Evolutionary conservation across 2,113 vertebrate genomes (phyloP), one percentile per base, ranked within the genome.

Genomic region (Nothoprocta perdicaria): DNA sequence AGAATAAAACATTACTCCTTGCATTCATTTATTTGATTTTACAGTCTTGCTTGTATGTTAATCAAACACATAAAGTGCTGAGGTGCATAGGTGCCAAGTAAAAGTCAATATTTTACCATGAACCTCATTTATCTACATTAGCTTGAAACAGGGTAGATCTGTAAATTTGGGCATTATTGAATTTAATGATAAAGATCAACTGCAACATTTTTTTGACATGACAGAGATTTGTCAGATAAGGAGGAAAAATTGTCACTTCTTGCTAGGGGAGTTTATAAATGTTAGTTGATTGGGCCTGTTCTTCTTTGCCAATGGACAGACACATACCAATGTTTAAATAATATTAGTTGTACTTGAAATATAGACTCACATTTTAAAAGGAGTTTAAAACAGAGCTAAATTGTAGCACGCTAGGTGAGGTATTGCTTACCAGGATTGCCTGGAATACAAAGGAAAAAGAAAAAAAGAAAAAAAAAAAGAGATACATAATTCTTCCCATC

Each of bases 101-200:
- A 95, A 94, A 96, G 95, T 97, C 97, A 96, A 95, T 97, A 98
- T 96, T 93, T 95, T 92, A 95, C 84, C 26, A 33, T 89, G 89
- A 90, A 75, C 65, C 89, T 97, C 96, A 97, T 98, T 97, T 96
- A 95, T 97, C 97, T 96, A 81, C 93, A 94, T 97, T 97, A 96
- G 94, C 62, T 62, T 94, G 94, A 94, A 97, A 96, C 91, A 95
- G 93, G 95, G 92, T 79, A 90, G 95, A 96, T 95, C 94, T 95
- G 89, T 97, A 95, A 95, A 96, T 96, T 83, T 90, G 90, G 91
- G 76, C 84, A 73, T 96, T 95, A 95, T 82, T 97, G 97, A 95
- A 96, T 89, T 96, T 95, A 97, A 96, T 93, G 96, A 96, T 93
- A 95, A 93, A 97, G 95, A 97, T 96, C 96, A 97, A 96, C 97